Percentiles rank a stretch among this genome's conserved stretches.
Conservation (phyloP, 2,113 vertebrate genomes). For the Choloepus hoffmanni region DNA sequence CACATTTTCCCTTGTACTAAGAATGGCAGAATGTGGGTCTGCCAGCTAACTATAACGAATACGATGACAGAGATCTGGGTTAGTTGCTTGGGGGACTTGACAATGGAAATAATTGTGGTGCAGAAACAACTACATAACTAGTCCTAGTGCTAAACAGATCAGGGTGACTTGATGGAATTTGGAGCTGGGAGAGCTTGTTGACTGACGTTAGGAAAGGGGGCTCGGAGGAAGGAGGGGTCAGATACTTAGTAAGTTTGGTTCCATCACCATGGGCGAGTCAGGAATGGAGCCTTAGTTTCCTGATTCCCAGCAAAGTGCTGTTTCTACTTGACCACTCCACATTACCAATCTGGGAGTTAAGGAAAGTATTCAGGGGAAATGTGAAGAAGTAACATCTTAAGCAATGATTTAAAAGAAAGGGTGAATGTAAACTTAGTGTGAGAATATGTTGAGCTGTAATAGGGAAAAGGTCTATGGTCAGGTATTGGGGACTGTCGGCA, state of each 20-base stretch:
- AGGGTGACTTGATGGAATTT: no score
- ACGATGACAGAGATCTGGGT: not conserved
- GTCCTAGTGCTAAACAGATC: not conserved
- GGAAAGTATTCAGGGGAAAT: not conserved
- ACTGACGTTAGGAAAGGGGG: not conserved
- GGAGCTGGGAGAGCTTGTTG: not conserved
- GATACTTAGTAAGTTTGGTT: not conserved
- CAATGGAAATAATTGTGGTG: not conserved
- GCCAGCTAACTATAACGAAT: not conserved
- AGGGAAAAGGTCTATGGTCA: not conserved
- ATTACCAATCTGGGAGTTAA: not conserved
- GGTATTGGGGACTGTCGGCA: not conserved
- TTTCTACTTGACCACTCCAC: no score
- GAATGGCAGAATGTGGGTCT: not conserved
- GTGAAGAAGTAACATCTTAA: not conserved
- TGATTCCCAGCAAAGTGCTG: not conserved
- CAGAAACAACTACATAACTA: not conserved
- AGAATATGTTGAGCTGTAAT: not conserved
- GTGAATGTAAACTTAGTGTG: not conserved
- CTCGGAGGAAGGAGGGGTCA: not conserved
- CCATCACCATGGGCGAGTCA: rapidly evolving
- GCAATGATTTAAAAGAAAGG: not conserved
- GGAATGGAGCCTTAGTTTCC: not conserved
- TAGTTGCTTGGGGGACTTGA: not conserved
- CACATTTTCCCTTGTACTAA: not conserved